These are phyloP conservation scores for Ophthalmolycus amberensis DNA, from an alignment of 2,113 vertebrate species.

Conservation along the genomic window DNA sequence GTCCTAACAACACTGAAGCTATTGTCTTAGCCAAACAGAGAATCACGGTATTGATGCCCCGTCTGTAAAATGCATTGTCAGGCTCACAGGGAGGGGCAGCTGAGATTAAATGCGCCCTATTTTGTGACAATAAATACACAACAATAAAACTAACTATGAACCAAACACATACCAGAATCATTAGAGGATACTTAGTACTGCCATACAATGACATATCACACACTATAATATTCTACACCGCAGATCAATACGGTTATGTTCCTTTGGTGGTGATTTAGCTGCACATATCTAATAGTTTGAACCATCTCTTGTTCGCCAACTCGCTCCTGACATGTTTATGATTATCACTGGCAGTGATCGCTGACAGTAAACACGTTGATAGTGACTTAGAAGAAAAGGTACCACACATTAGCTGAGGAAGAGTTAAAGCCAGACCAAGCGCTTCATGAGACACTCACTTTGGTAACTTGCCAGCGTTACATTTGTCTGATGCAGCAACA, in stretches of 20 bases:
- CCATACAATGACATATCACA: not conserved
- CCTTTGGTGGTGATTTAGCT: not conserved
- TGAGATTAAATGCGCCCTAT: not conserved
- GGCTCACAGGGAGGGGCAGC: conserved; percentile 35
- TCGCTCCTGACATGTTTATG: conserved; percentile 51
- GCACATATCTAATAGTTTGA: conserved; percentile 4
- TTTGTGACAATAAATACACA: not conserved
- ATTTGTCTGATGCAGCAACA: conserved; percentile 3
- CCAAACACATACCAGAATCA: not conserved
- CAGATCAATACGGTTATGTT: not conserved
- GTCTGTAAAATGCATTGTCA: conserved; percentile 1
- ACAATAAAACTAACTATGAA: not conserved
- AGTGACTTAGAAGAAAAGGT: not conserved
- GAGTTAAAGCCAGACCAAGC: not conserved
- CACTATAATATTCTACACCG: not conserved
- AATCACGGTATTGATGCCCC: not conserved
- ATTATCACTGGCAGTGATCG: not conserved
- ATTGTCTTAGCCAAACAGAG: not conserved
- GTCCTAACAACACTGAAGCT: not conserved
- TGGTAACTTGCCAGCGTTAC: not conserved
- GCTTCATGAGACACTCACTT: not conserved
- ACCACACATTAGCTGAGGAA: no score
- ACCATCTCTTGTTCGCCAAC: conserved; percentile 44
- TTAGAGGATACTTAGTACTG: fast-evolving
- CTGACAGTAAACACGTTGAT: conserved; percentile 15